Percentiles rank a stretch among this genome's conserved stretches.
These are phyloP conservation scores for Otolemur garnettii DNA, from an alignment of 2,113 vertebrate species.

Conservation along the genomic window DNA sequence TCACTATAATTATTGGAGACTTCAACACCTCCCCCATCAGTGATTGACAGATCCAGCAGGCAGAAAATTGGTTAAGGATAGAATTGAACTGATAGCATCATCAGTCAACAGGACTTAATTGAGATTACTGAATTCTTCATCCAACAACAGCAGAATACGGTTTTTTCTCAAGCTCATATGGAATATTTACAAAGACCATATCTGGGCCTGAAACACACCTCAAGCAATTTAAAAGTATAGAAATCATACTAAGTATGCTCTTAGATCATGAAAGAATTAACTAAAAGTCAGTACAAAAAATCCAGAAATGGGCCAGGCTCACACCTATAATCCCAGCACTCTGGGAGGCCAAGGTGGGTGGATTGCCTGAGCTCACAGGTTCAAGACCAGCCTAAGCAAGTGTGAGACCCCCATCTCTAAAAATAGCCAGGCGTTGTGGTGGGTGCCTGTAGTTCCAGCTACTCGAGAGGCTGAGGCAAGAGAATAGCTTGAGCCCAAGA, in stretches of 20 bases:
- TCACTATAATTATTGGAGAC: background rate
- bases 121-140: background rate
- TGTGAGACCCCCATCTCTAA: too few relatives aligned
- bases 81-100: background rate
- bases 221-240: background rate
- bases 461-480: too few relatives aligned
- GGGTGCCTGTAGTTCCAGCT: too few relatives aligned
- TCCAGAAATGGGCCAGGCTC: too few relatives aligned
- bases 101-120: background rate
- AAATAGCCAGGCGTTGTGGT: too few relatives aligned
- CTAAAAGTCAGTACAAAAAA: conserved; percentile 24
- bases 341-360: too few relatives aligned
- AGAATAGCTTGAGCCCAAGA: too few relatives aligned
- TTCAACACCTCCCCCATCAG: background rate
- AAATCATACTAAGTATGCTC: background rate
- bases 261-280: background rate
- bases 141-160: background rate
- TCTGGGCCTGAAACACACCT: background rate
- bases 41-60: background rate
- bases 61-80: background rate
- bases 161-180: background rate
- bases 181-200: background rate
- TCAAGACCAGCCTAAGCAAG: too few relatives aligned
- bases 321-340: too few relatives aligned
- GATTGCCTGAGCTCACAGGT: too few relatives aligned